phyloP scores from a whole-genome alignment of 2,113 vertebrate genomes.

The Lathamus discolor region DNA sequence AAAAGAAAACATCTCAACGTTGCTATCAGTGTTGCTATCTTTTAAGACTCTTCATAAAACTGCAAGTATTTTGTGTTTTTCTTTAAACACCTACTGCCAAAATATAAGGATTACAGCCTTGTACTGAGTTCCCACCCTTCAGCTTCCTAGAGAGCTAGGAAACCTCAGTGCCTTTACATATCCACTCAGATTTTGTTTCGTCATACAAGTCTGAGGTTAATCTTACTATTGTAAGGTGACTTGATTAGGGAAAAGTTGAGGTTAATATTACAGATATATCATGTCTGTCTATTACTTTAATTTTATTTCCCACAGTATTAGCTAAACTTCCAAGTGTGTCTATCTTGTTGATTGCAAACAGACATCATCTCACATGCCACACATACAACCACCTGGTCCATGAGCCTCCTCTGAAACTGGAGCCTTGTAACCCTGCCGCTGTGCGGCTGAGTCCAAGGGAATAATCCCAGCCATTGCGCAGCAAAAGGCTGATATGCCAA shows the following conservation, averaged over 20 bases:
- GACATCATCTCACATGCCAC: background rate
- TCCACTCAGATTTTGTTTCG: background rate
- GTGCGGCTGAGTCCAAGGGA: background rate
- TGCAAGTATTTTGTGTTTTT: background rate
- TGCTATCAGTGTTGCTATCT: rapidly evolving
- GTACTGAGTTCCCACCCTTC: background rate
- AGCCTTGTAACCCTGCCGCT: background rate
- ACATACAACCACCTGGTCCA: background rate
- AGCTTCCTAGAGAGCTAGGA: background rate
- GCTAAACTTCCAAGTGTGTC: background rate
- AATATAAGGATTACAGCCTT: background rate
- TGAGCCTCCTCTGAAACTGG: background rate
- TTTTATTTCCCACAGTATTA: background rate
- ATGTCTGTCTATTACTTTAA: background rate
- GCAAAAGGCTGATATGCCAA: background rate
- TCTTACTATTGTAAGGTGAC: background rate
- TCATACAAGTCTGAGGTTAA: background rate
- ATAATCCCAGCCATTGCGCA: background rate
- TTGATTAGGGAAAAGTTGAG: background rate
- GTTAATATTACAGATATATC: background rate
- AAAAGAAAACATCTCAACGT: background rate
- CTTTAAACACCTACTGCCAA: background rate
- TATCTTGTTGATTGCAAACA: background rate
- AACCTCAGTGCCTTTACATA: background rate
- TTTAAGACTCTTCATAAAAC: background rate